Evolutionary conservation across 1,140 invertebrate species (phyloP).

Genomic region (Plectrocnemia conspersa): DNA sequence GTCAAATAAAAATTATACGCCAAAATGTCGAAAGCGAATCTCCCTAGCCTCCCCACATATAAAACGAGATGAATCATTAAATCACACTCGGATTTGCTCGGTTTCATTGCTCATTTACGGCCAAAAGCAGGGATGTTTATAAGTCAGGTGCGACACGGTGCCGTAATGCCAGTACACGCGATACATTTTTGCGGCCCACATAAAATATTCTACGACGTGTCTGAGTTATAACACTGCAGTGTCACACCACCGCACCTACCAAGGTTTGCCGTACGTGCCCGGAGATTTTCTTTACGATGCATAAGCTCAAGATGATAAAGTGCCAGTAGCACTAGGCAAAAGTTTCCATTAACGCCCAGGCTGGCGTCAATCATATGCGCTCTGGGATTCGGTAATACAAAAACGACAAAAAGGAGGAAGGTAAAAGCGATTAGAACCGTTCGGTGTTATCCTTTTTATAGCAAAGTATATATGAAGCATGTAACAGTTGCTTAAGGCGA

Average conservation of each 20-base stretch:
- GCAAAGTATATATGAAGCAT: too few species aligned
- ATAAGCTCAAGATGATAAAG: not conserved
- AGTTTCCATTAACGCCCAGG: slow-evolving; percentile 14
- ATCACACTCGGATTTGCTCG: slow-evolving; percentile 7
- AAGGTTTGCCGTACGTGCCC: slow-evolving; percentile 4
- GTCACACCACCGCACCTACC: not conserved
- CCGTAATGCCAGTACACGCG: not conserved
- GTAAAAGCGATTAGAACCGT: too few species aligned
- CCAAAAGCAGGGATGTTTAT: slow-evolving; percentile 5
- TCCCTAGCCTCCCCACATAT: too few species aligned
- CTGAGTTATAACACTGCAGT: slow-evolving; percentile 19
- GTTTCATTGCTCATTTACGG: slow-evolving; percentile 12
- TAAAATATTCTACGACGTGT: slow-evolving; percentile 18
- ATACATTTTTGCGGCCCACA: slow-evolving; percentile 11
- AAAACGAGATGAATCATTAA: slow-evolving; percentile 10
- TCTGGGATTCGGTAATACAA: too few species aligned
- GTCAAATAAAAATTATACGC: too few species aligned
- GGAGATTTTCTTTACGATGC: slow-evolving; percentile 16
- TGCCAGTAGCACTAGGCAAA: not conserved
- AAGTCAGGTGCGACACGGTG: not conserved
- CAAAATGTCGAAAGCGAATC: too few species aligned
- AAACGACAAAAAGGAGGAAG: too few species aligned
- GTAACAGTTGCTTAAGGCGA: too few species aligned
- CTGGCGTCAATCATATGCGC: slow-evolving; percentile 14
- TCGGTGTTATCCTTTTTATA: too few species aligned